Base-by-base conservation (phyloP, 2,797 vertebrate species). In the Morus bassanus region DNA sequence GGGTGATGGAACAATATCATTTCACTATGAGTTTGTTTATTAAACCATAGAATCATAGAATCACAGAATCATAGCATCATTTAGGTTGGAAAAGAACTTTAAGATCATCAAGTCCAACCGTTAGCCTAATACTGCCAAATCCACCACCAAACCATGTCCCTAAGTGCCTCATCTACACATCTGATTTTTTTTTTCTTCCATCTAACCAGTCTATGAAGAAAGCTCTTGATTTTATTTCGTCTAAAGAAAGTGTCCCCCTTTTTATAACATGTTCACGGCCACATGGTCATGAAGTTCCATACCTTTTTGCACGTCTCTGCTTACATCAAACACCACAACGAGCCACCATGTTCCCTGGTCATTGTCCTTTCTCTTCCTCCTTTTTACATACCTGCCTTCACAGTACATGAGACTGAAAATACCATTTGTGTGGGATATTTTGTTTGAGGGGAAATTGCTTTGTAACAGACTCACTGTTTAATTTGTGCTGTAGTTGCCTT, bases 11-110 rank as follows among this genome's bases (percentile, higher is more conserved):
- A 46, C 39, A 85, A 76, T 75, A 75, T 87, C 51, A 85, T 92
- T 96, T 95, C 28, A 39, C 56, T 76, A 60, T 79, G 83, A 80
- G 33, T 96, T 95, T 97, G 75, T 84, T 97, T 96, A 95, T 85
- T 95, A 94, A 95, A 87, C 9, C 21, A 10, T 35, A 25, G 57
- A 37, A 60, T 59, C 57, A 35, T 31, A 17, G 41, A 31, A 53
- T 59, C 57, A 35, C 13, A 21, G 41, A 31, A 45, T 53, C 28
- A 18, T 53, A 19, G 39, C 45, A 46, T 46, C 45, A 46, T 21
- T 46, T 46, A 46, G 45, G 19, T 21, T 46, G 45, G 45, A 46
- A 30, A 60, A 50, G 25, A 70, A 35, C 24, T 50, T 60, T 50
- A n/a, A 41, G 45, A 60, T 60, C 18, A 60, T 50, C 7, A 4